Base-by-base conservation (phyloP, 2,113 vertebrate genomes). In the Balaenoptera acutorostrata region DNA sequence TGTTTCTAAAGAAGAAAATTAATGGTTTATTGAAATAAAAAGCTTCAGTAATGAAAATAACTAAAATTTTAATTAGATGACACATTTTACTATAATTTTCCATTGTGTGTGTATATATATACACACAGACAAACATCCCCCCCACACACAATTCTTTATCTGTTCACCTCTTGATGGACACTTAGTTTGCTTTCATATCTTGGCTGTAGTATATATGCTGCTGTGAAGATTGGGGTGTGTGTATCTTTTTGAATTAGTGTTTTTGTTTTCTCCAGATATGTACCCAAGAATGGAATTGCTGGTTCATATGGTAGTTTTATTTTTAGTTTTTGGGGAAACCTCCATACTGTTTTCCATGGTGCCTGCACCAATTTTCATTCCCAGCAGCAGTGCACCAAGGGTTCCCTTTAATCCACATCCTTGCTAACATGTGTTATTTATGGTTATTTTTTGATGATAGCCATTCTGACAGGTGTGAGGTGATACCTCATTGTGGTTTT, bases 11-110 rank as follows among this genome's bases (percentile, higher is more conserved):
- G 61, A n/a, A 86, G 69, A 96, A 96, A 92, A 63, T 57, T 52
- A 88, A 68, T 86, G 57, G 6, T 94, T 83, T 93, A 71, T 82
- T 86, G 46, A 80, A 77, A 46, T 74, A 41, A 96, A 92, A 91
- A 75, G 11, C 12, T 57, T 81, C 31, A 81, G 5, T 66, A 89
- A 74, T 91, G 39, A 89, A 92, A 84, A 71, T 84, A 18, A 18
- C 31, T 55, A 61, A 41, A 66, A 2, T 57, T 95, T 84, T 93
- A 95, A 84, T 84, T 77, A 78, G 25, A 83, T 77, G 17, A 33
- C 84, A 93, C 2, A 71, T 90, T 87, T 75, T 93, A 10, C 41
- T 80, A 6, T 52, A 52, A n/a, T 52, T n/a, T 52, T 18, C 74
- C 31, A 77, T n/a, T n/a, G 33, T 33, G 17, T 21, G 29, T 49